These are phyloP conservation scores for Penaeus japonicus DNA, from an alignment of 1,140 invertebrate genomes.

Conservation along the genomic window DNA sequence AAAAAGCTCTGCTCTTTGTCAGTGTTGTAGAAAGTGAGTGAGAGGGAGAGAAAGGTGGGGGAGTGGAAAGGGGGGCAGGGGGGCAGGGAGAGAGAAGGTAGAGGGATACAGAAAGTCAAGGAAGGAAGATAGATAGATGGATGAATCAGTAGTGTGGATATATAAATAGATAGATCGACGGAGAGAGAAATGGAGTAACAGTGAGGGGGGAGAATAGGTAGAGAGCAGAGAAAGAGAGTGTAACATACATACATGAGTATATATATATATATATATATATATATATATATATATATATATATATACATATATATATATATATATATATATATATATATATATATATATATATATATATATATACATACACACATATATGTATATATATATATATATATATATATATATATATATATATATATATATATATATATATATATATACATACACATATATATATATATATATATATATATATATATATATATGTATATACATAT, in stretches of 20 bases:
- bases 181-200: no score
- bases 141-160: no score
- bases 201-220: no score
- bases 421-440: not conserved
- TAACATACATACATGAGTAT: not conserved
- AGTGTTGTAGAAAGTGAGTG: no score
- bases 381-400: slow-evolving; percentile 7
- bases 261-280: slow-evolving; percentile 13
- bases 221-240: not conserved
- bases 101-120: no score
- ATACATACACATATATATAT: not conserved
- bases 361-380: slow-evolving; percentile 11
- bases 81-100: no score
- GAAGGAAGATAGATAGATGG: no score
- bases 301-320: not conserved
- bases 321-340: slow-evolving; percentile 13
- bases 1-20: no score
- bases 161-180: no score
- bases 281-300: not conserved
- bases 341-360: slow-evolving; percentile 27
- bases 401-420: not conserved
- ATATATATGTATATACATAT: not conserved
- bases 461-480: not conserved
- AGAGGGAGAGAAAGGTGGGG: no score
- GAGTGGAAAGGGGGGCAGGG: no score